Evolutionary conservation across 1,140 invertebrate species (phyloP).

Genomic region (Hycleus cichorii): DNA sequence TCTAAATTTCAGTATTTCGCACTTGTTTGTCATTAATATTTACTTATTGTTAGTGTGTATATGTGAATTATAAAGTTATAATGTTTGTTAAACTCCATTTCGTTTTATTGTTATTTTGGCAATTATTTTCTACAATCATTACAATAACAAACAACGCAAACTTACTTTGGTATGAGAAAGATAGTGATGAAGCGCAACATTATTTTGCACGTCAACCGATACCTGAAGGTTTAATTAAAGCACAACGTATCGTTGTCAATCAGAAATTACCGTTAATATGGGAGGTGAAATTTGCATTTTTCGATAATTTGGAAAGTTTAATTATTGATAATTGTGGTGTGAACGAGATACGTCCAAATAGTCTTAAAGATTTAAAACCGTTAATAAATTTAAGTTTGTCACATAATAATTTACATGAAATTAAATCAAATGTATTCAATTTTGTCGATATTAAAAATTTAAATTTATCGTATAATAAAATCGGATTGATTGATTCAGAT

Average conservation of each 20-base stretch:
- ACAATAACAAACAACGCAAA: slow-evolving; percentile 4
- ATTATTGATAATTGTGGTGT: slow-evolving; percentile 15
- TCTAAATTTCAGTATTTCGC: too few relatives aligned
- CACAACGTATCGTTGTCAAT: slow-evolving; percentile 12
- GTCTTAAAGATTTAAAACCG: slow-evolving; percentile 11
- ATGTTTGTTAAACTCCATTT: too few relatives aligned
- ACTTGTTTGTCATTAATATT: too few relatives aligned
- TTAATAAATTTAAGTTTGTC: slow-evolving; percentile 18
- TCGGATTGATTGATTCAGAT: slow-evolving; percentile 7
- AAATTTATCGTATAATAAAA: slow-evolving; percentile 20
- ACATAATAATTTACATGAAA: slow-evolving; percentile 13
- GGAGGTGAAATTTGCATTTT: slow-evolving; percentile 8
- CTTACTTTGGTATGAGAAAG: slow-evolving; percentile 13
- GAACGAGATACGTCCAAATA: slow-evolving; percentile 12
- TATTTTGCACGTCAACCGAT: slow-evolving; percentile 9
- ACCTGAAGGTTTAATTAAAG: slow-evolving; percentile 1
- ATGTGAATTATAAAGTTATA: too few relatives aligned
- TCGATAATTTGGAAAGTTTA: slow-evolving; percentile 10
- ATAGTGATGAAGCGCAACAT: neutral
- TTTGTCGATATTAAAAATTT: slow-evolving; percentile 15
- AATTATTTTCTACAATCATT: neutral
- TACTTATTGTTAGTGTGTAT: too few relatives aligned
- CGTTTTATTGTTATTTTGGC: too few relatives aligned
- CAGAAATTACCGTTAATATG: slow-evolving; percentile 4
- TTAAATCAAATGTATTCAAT: slow-evolving; percentile 16